Percentiles rank a stretch among this genome's conserved stretches.
phyloP scores from a whole-genome alignment of 30 jellyfish, hydroid and myxozoan genomes.

The Calvadosia cruxmelitensis region DNA sequence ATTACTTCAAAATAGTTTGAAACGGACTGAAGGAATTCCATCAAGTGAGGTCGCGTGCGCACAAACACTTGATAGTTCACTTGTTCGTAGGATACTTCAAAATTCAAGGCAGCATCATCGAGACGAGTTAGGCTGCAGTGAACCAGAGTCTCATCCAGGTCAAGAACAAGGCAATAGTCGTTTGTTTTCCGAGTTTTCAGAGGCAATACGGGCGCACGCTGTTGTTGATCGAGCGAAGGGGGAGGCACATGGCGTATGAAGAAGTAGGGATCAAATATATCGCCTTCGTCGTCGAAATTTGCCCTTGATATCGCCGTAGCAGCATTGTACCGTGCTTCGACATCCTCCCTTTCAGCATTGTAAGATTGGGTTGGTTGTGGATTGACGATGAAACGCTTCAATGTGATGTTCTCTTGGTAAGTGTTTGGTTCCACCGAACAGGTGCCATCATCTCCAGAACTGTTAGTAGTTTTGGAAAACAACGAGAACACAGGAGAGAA shows the following conservation, averaged over 20 bases:
- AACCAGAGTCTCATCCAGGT: slow-evolving; percentile 91
- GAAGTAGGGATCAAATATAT: slow-evolving; percentile 74
- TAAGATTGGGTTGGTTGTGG: not conserved
- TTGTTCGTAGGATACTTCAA: slow-evolving; percentile 68
- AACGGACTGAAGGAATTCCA: slow-evolving; percentile 68
- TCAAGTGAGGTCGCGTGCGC: slow-evolving; percentile 75
- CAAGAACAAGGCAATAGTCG: slow-evolving; percentile 75
- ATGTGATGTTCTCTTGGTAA: not conserved
- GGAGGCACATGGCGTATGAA: slow-evolving; percentile 75
- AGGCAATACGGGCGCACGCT: slow-evolving; percentile 73
- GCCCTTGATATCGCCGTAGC: not conserved
- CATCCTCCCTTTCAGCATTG: not conserved
- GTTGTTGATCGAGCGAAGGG: slow-evolving; percentile 47
- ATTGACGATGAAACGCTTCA: not conserved
- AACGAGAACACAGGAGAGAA: slow-evolving; percentile 94
- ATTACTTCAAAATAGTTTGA: slow-evolving; percentile 77
- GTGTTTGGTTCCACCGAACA: not conserved
- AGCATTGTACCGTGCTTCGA: not conserved
- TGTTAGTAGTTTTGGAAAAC: slow-evolving; percentile 15
- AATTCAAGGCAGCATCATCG: slow-evolving; percentile 71
- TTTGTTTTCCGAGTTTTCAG: slow-evolving; percentile 78
- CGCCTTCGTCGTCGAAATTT: slow-evolving; percentile 1
- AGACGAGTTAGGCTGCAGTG: slow-evolving; percentile 79
- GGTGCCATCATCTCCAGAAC: not conserved
- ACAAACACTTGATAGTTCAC: slow-evolving; percentile 72